Conservation (phyloP, 1,140 invertebrate genomes). For the Aphelinus atriplicis region DNA sequence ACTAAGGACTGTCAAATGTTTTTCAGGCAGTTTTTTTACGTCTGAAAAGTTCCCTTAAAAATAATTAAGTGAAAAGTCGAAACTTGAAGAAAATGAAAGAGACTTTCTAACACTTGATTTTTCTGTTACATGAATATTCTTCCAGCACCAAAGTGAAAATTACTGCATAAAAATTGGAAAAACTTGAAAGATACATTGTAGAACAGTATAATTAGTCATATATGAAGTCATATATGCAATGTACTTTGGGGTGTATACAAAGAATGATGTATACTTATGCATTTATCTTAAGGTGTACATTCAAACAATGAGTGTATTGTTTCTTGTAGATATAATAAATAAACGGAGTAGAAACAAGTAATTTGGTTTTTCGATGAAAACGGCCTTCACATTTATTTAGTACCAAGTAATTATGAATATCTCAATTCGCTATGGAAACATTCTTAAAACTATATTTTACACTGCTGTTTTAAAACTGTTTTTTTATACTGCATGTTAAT, state of each 20-base stretch:
- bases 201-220: constrained; percentile 12
- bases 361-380: neutral
- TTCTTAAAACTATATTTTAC: too few relatives aligned
- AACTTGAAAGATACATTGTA: constrained; percentile 26
- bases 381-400: neutral
- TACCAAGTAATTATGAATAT: too few relatives aligned
- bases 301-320: constrained; percentile 36
- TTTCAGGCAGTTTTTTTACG: constrained; percentile 21
- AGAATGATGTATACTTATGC: constrained; percentile 9
- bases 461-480: too few relatives aligned
- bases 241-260: constrained; percentile 18
- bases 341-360: constrained; percentile 36
- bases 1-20: too few relatives aligned
- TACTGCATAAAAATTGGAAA: constrained; percentile 14
- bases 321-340: constrained; percentile 40
- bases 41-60: constrained; percentile 20
- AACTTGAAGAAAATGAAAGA: constrained; percentile 24
- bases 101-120: constrained; percentile 22
- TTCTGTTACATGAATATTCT: constrained; percentile 22
- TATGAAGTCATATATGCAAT: constrained; percentile 7
- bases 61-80: constrained; percentile 2
- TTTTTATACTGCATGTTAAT: too few relatives aligned
- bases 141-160: neutral
- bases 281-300: constrained; percentile 38
- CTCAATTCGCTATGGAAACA: too few relatives aligned